phyloP scores from a whole-genome alignment of 2,113 vertebrate species.

The Felis chaus region DNA sequence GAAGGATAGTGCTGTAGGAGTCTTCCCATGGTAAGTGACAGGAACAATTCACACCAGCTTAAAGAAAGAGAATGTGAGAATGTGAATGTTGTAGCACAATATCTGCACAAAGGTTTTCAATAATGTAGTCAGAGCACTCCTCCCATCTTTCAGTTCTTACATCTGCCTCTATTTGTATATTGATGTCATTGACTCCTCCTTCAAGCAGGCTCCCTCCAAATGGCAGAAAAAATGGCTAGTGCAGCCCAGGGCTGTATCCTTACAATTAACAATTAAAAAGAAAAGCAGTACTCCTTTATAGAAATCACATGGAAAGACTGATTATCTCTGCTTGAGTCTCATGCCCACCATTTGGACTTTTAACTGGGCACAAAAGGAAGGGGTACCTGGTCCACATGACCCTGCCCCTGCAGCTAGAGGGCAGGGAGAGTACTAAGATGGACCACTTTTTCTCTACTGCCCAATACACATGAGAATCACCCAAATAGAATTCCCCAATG shows the following conservation, averaged over 20 bases:
- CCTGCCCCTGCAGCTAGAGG: neutral
- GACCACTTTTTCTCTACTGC: neutral
- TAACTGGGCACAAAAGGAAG: neutral
- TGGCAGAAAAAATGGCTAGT: neutral
- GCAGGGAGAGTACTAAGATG: neutral
- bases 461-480: neutral
- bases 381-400: neutral
- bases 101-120: neutral
- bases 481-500: neutral
- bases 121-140: neutral
- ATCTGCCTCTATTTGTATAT: neutral
- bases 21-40: neutral
- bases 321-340: neutral
- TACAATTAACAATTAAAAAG: constrained; percentile 17
- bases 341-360: neutral
- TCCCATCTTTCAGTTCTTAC: neutral
- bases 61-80: neutral
- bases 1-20: neutral
- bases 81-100: neutral
- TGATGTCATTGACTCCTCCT: neutral
- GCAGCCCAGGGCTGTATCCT: neutral
- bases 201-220: neutral
- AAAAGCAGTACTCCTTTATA: neutral
- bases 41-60: neutral
- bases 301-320: neutral